phyloP scores from a whole-genome alignment of 2,113 vertebrate genomes.

The Ctenodactylus gundi region DNA sequence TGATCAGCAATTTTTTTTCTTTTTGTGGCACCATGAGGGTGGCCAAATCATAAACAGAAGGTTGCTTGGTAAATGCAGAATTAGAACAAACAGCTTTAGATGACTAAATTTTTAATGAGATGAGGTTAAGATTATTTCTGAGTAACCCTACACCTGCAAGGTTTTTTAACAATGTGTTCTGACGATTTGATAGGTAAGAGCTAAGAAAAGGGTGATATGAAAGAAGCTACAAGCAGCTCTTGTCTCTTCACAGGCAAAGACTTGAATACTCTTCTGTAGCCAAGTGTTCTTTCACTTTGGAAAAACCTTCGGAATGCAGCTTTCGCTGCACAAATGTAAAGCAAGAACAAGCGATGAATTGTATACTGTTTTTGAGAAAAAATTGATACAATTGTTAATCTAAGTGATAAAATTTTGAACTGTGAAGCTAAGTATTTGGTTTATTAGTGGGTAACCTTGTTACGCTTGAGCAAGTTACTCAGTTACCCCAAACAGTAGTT shows the following conservation, averaged over 20 bases:
- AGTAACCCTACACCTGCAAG: not conserved
- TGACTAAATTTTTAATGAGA: constrained; percentile 21
- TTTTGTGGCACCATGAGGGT: not conserved
- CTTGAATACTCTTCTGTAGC: not conserved
- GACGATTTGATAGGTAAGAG: constrained; percentile 13
- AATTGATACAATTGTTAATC: constrained; percentile 1
- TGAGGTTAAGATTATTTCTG: not conserved
- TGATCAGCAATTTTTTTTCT: not conserved
- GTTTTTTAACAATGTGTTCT: not conserved
- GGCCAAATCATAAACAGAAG: not conserved
- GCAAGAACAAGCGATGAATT: constrained; percentile 31
- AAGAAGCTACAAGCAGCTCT: constrained; percentile 11
- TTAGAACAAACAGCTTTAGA: constrained; percentile 13
- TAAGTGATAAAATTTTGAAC: constrained; percentile 39
- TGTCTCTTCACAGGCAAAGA: not conserved
- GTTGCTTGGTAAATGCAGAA: not conserved
- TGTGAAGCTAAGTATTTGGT: not conserved
- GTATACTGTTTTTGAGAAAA: constrained; percentile 50
- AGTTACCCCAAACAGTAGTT: not conserved
- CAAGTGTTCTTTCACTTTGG: not conserved
- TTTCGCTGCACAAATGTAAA: constrained; percentile 19
- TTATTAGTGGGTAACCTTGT: not conserved
- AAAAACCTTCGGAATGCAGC: constrained; percentile 17
- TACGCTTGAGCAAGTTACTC: not conserved
- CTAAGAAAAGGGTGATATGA: not conserved